phyloP scores from a whole-genome alignment of 2,888 invertebrate species.

The Physocephala rufipes region DNA sequence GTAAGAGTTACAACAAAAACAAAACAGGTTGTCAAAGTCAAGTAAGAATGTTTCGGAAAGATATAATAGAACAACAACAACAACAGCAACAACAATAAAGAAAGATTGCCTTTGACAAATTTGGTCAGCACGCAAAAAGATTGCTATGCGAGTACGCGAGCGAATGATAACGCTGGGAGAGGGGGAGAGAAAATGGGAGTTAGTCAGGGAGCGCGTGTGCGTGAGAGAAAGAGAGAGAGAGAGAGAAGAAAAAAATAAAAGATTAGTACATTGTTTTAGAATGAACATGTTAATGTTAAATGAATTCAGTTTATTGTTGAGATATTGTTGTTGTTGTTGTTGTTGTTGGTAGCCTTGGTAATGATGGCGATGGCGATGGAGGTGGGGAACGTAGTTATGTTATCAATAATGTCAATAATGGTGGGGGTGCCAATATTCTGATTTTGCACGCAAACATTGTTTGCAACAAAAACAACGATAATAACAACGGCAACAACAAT shows the following conservation, averaged over 20 bases:
- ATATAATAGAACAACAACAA: not conserved
- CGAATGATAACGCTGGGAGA: no score
- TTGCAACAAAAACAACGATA: slow-evolving; percentile 50
- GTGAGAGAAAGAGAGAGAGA: not conserved
- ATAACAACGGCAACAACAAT: slow-evolving; percentile 34
- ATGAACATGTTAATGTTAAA: slow-evolving; percentile 21
- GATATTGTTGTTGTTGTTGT: slow-evolving; percentile 23
- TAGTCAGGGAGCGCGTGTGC: no score
- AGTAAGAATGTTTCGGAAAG: not conserved
- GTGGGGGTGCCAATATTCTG: not conserved
- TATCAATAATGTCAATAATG: slow-evolving; percentile 22
- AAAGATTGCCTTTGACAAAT: slow-evolving; percentile 29
- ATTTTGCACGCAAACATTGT: slow-evolving; percentile 34
- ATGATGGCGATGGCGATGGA: not conserved
- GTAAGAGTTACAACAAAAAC: slow-evolving; percentile 18
- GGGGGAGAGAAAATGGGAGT: no score
- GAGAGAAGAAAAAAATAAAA: slow-evolving; percentile 9
- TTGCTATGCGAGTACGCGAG: no score
- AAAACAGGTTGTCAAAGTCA: not conserved
- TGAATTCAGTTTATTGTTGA: slow-evolving; percentile 13
- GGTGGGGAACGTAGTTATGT: not conserved
- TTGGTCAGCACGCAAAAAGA: not conserved
- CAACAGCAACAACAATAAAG: not conserved
- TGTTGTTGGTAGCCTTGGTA: slow-evolving; percentile 4
- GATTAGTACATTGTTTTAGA: slow-evolving; percentile 25